Base-by-base conservation (phyloP, 2,888 invertebrate genomes). In the Rugalucina vietnamica region DNA sequence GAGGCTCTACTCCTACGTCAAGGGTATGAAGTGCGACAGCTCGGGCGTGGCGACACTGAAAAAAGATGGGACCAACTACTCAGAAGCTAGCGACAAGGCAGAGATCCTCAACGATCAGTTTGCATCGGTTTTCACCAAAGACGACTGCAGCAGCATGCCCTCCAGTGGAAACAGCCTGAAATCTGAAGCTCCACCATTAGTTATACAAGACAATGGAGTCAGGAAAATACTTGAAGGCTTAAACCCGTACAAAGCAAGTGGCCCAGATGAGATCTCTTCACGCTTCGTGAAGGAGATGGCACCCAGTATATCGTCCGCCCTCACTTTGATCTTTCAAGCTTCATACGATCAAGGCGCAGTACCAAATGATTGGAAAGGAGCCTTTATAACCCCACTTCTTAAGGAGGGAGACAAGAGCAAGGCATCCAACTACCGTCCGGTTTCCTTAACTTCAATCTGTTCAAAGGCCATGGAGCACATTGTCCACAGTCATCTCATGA, bases 401-500 rank as follows among this genome's bases (percentile, higher is more conserved):
- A 87, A 85, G 49, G 83, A 87, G 39, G 88, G 86, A 3, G 79
- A 83, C n/a, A 70, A 57, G 37, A 73, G 37, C 39, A 73, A 49
- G 34, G 32, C 87, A 1, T 65, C 69, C 12, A 90, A 89, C 69
- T 88, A 89, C 65, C 71, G 86, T 50, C 89, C 87, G 29, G 73
- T 89, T 10, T 87, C 82, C 0, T 69, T 88, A 10, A 87, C 85
- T 4, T 81, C 81, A 24, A 43, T 76, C 24, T 76, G 39, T 24
- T 85, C 79, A 50, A 90, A 90, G 71, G 37, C 86, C 5, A 29
- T 86, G 54, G 87, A 90, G 69, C 86, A 86, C 60, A 76, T 86
- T 14, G 34, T 83, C 3, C 21, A 49, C 49, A 85, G 80, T 65
- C 50, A 74, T 39, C 36, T 89, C 21, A 82, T 84, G 79, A 73